Base-by-base conservation (phyloP, 2,888 invertebrate genomes). In the Agonopterix alstromeriana region DNA sequence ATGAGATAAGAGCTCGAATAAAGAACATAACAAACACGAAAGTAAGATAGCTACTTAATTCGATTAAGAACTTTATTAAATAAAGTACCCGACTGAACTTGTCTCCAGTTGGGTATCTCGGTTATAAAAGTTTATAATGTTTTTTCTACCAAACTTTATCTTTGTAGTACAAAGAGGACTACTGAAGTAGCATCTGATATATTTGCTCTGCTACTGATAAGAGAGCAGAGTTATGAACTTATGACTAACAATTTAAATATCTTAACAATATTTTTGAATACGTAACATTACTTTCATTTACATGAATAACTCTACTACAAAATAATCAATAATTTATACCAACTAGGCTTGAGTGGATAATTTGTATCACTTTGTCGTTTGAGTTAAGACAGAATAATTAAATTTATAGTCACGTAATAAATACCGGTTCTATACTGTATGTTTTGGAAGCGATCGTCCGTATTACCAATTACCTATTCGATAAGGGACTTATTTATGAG, bases 391-490 rank as follows among this genome's bases (percentile, higher is more conserved):
- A 56, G 52, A 62, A 63, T 73, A 71, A 78, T 79, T 82, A 69
- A 77, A 82, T 82, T 81, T 79, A 81, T 72, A 65, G 63, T 61
- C 63, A 60, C 65, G 55, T 70, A 71, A 58, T 46, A 42, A 36
- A 36, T n/a, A 47, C 10, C 35, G 14, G 14, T 11, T 36, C 42
- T 7, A 35, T n/a, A 42, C 61, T 61, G 61, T 69, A 58, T 60
- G 64, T 67, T 69, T 73, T 72, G 65, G 76, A 65, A 76, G 70
- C 77, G 73, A 77, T 81, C 78, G 72, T 77, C 84, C 80, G 82
- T 78, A 85, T 81, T 68, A 76, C 77, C 84, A 85, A 88, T 88
- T 87, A 86, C 83, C 77, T 74, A 79, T 78, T 73, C 76, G 87
- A 87, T 88, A 88, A 87, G 82, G 65, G 73, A 67, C 70, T 78